Percentiles rank a stretch among this genome's conserved stretches.
Conservation (phyloP, 2,113 vertebrate species). For the Phasianus colchicus region DNA sequence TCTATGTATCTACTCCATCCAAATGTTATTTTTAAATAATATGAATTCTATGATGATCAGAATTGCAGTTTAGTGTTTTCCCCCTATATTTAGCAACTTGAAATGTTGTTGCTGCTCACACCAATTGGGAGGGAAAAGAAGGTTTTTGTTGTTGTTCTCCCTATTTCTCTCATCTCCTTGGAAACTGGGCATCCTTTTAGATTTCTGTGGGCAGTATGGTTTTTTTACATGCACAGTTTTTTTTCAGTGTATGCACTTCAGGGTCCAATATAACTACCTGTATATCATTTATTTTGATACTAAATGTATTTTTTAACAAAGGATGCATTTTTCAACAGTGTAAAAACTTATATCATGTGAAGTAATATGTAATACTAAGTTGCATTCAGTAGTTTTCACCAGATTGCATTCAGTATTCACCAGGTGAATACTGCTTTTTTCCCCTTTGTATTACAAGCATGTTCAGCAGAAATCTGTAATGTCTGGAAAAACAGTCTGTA, state of each 20-base stretch:
- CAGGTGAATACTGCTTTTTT: not conserved
- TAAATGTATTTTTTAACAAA: not conserved
- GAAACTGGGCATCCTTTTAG: conserved; percentile 49
- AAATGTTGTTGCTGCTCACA: not conserved
- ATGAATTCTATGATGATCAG: not conserved
- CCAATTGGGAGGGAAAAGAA: not conserved
- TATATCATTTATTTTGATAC: not conserved
- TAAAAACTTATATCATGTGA: not conserved
- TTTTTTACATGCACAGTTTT: not conserved
- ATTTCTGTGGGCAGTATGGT: not conserved
- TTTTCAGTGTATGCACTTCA: not conserved
- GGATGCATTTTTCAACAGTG: not conserved
- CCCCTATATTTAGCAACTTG: conserved; percentile 40
- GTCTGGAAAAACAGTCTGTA: not conserved
- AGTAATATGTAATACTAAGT: not conserved
- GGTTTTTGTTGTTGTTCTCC: not conserved
- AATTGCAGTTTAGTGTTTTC: not conserved
- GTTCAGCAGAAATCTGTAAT: not conserved
- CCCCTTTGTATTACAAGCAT: not conserved
- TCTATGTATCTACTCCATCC: not conserved
- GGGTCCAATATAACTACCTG: not conserved
- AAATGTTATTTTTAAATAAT: conserved; percentile 6
- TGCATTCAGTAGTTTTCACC: not conserved
- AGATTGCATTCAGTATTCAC: not conserved
- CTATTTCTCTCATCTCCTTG: conserved; percentile 54